A percentile compares a stretch with the other conserved stretches of the same genome.
Conservation (phyloP, 2,113 vertebrate species). For the Saccopteryx bilineata region DNA sequence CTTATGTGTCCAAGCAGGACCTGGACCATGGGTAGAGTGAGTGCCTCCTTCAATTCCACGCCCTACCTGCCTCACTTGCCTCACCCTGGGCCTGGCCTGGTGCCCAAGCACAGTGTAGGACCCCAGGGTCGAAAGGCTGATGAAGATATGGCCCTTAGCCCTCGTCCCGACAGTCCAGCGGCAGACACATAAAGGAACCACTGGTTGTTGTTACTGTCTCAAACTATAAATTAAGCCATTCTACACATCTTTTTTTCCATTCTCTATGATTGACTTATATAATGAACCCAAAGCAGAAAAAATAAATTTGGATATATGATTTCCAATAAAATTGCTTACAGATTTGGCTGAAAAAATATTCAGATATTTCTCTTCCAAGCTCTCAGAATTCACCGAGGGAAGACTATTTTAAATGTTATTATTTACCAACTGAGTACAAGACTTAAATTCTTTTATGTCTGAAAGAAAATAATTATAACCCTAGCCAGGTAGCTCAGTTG, state of each 20-base stretch:
- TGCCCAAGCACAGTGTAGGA: background rate
- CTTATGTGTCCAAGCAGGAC: background rate
- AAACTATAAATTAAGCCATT: background rate
- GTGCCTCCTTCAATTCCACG: background rate
- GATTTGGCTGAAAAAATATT: constrained; percentile 4
- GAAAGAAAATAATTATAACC: background rate
- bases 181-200: background rate
- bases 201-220: background rate
- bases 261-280: background rate
- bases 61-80: background rate
- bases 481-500: too few relatives aligned
- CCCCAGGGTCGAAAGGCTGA: background rate
- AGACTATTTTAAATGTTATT: constrained; percentile 10
- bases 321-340: constrained; percentile 11
- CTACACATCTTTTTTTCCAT: background rate
- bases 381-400: constrained; percentile 41
- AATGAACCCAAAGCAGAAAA: background rate
- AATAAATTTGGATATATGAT: background rate
- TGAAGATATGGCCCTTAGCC: background rate
- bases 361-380: background rate
- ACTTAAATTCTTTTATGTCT: constrained; percentile 1
- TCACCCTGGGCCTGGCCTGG: background rate
- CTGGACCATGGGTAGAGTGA: background rate
- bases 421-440: constrained; percentile 13
- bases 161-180: too few relatives aligned